Conservation (phyloP, 2,888 invertebrate genomes). For the Camptogramma bilineatum region DNA sequence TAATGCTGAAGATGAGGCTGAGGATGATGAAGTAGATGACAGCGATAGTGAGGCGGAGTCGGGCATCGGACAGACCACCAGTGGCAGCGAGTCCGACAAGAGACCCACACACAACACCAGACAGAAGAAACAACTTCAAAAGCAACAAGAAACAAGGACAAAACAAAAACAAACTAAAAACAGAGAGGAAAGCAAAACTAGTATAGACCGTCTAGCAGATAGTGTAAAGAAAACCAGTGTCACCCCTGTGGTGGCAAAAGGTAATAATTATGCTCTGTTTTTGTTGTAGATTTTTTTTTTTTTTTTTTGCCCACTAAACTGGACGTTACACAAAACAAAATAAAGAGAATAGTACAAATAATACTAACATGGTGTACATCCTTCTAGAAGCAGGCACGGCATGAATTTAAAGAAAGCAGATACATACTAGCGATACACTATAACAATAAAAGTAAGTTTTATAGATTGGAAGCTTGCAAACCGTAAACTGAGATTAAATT, state of each 20-base stretch:
- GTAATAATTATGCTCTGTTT: constrained; percentile 46
- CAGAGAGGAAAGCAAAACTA: constrained; percentile 38
- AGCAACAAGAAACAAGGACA: constrained; percentile 25
- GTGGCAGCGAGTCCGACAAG: constrained; percentile 54
- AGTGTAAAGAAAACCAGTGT: constrained; percentile 63
- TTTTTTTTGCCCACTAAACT: no score
- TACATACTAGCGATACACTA: no score
- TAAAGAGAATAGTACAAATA: no score
- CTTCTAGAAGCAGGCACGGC: no score
- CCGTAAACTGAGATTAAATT: no score
- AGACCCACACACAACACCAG: constrained; percentile 38
- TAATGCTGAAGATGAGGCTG: constrained; percentile 56
- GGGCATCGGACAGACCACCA: constrained; percentile 57
- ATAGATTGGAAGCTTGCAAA: no score
- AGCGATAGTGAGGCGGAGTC: constrained; percentile 78
- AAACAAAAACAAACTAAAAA: constrained; percentile 36
- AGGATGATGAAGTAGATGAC: constrained; percentile 59
- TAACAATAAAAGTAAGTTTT: no score
- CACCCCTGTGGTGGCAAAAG: constrained; percentile 68
- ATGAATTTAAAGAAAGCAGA: no score
- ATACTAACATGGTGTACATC: no score
- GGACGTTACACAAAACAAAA: no score
- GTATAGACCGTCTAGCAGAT: constrained; percentile 61
- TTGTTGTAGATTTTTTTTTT: not conserved
- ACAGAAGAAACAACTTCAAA: constrained; percentile 30